Percentiles rank a stretch among this genome's conserved stretches.
These are phyloP conservation scores for Eulemur rufifrons DNA, from an alignment of 2,113 vertebrate genomes.

Conservation along the genomic window DNA sequence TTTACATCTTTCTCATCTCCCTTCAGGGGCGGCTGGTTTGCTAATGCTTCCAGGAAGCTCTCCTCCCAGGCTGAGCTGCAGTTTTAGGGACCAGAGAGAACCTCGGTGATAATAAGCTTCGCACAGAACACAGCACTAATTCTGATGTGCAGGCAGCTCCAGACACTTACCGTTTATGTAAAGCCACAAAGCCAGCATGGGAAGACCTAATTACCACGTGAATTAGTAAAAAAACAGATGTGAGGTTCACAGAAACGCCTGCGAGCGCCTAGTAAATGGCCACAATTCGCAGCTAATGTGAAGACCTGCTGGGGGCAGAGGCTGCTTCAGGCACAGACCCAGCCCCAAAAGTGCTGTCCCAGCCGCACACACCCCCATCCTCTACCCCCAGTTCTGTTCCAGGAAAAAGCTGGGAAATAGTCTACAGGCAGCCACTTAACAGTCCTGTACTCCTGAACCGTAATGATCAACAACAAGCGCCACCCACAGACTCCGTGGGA, in stretches of 20 bases:
- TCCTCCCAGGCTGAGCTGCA: neutral
- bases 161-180: slow-evolving; percentile 79
- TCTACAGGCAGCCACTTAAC: slow-evolving; percentile 74
- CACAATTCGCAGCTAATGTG: slow-evolving; percentile 70
- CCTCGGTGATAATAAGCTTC: slow-evolving; percentile 28
- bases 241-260: slow-evolving; percentile 81
- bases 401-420: slow-evolving; percentile 63
- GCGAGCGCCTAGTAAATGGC: slow-evolving; percentile 70
- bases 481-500: slow-evolving; percentile 76
- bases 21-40: neutral
- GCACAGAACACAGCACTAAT: neutral
- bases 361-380: slow-evolving; percentile 60
- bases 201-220: slow-evolving; percentile 79
- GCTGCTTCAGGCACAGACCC: slow-evolving; percentile 63
- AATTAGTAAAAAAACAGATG: slow-evolving; percentile 81
- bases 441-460: slow-evolving; percentile 63
- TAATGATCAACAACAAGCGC: slow-evolving; percentile 75
- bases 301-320: slow-evolving; percentile 76
- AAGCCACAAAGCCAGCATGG: slow-evolving; percentile 79
- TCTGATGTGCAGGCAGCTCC: slow-evolving; percentile 68
- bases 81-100: neutral
- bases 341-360: slow-evolving; percentile 65
- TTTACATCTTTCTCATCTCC: neutral
- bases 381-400: slow-evolving; percentile 47
- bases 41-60: neutral